A percentile compares a stretch with the other conserved stretches of the same genome.
phyloP scores from a whole-genome alignment of 1,140 invertebrate species.

The Aphelinus certus region DNA sequence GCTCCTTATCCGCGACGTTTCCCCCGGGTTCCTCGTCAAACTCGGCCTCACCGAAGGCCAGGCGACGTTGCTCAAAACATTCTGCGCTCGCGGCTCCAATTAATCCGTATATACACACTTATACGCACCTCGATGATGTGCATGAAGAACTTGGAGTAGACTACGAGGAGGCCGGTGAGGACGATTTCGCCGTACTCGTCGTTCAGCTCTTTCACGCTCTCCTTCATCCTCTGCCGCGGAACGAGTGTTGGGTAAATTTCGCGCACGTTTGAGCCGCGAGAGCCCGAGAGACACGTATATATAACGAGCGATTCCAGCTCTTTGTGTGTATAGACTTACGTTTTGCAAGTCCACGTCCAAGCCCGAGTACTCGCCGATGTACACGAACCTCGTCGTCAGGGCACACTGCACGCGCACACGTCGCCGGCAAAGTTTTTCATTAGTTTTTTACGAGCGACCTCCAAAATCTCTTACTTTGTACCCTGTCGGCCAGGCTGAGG shows the following conservation, averaged over 20 bases:
- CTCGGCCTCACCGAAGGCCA: too few species aligned
- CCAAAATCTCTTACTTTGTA: conserved; percentile 32
- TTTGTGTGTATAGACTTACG: conserved; percentile 30
- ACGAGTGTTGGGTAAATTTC: too few species aligned
- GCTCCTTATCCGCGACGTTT: too few species aligned
- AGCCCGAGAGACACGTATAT: too few species aligned
- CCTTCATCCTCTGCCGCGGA: conserved; percentile 34
- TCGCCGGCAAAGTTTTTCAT: conserved; percentile 17
- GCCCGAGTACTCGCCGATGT: conserved; percentile 47
- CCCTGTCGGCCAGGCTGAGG: conserved; percentile 36
- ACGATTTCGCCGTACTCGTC: conserved; percentile 35
- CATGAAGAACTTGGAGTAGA: conserved; percentile 48
- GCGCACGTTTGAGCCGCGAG: too few species aligned
- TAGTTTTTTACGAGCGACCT: conserved; percentile 8
- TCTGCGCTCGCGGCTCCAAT: too few species aligned
- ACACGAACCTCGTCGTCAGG: conserved; percentile 47
- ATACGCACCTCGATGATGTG: conserved; percentile 49
- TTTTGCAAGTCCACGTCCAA: conserved; percentile 36
- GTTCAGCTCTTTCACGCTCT: conserved; percentile 40
- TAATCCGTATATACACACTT: not conserved
- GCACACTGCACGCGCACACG: not conserved
- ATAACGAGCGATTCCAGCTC: not conserved
- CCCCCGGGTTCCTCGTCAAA: too few species aligned
- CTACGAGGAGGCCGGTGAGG: conserved; percentile 46
- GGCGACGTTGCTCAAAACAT: too few species aligned